Percentiles rank a stretch among this genome's conserved stretches.
These are phyloP conservation scores for Knipowitschia caucasica DNA, from an alignment of 2,797 vertebrate species.

Conservation along the genomic window DNA sequence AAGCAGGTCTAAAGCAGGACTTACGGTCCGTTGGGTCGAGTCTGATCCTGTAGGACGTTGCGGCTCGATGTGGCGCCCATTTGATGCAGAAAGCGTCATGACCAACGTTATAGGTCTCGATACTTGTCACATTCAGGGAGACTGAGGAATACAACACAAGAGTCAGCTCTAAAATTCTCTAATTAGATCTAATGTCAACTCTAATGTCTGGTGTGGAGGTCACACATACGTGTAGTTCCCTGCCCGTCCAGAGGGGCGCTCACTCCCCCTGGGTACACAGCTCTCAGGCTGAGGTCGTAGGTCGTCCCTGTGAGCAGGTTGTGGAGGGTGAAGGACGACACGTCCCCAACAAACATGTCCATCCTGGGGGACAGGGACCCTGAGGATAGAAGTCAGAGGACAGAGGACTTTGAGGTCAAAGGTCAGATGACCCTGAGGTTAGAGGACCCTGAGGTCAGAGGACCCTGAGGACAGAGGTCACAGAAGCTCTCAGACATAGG, in stretches of 20 bases:
- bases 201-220: too few relatives aligned
- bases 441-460: neutral
- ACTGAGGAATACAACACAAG: conserved; percentile 68
- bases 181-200: too few relatives aligned
- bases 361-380: conserved; percentile 69
- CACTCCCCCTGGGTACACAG: conserved; percentile 86
- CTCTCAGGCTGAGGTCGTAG: conserved; percentile 88
- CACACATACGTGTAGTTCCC: conserved; percentile 89
- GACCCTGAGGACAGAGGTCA: neutral
- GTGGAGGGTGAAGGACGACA: conserved; percentile 87
- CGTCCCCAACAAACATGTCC: conserved; percentile 92
- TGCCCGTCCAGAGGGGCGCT: conserved; percentile 83
- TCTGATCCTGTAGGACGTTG: conserved; percentile 92
- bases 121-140: conserved; percentile 90
- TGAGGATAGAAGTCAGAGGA: neutral
- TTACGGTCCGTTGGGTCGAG: conserved; percentile 85
- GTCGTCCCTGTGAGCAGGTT: conserved; percentile 90
- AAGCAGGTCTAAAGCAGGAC: conserved; percentile 24
- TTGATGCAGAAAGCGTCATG: conserved; percentile 90
- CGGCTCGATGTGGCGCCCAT: conserved; percentile 88
- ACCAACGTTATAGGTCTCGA: conserved; percentile 83
- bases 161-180: neutral
- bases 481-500: too few relatives aligned
- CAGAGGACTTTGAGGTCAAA: neutral
- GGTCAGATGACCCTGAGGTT: too few relatives aligned